Conservation (phyloP, 2,888 invertebrate species). For the Aphodius granarius region DNA sequence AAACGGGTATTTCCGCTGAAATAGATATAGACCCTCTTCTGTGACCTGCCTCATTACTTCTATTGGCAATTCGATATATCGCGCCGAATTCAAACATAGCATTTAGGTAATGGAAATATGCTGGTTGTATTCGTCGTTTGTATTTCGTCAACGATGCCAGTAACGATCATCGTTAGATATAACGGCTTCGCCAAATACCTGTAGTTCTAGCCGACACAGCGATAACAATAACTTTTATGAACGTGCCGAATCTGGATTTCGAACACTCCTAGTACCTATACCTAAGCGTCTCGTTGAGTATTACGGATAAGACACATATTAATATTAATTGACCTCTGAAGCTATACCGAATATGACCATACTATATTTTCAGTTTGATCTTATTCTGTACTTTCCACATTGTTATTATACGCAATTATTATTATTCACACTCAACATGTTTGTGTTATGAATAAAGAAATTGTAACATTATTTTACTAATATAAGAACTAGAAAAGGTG, state of each 20-base stretch:
- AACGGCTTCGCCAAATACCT: constrained; percentile 31
- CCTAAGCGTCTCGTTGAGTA: background rate
- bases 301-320: background rate
- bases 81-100: constrained; percentile 11
- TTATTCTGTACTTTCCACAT: too few species aligned
- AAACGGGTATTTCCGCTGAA: too few species aligned
- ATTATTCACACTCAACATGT: too few species aligned
- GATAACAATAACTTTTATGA: constrained; percentile 26
- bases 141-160: constrained; percentile 31
- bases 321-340: background rate
- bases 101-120: constrained; percentile 23
- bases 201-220: constrained; percentile 19
- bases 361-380: background rate
- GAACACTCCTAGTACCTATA: background rate
- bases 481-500: too few species aligned
- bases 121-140: constrained; percentile 10
- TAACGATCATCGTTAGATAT: constrained; percentile 30
- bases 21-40: too few species aligned
- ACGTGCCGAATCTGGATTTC: constrained; percentile 13
- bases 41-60: too few species aligned
- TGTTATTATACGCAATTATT: too few species aligned
- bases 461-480: too few species aligned
- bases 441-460: too few species aligned
- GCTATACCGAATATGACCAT: background rate
- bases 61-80: background rate